Conservation (phyloP, 2,113 vertebrate species). For the Tachuris rubrigastra region DNA sequence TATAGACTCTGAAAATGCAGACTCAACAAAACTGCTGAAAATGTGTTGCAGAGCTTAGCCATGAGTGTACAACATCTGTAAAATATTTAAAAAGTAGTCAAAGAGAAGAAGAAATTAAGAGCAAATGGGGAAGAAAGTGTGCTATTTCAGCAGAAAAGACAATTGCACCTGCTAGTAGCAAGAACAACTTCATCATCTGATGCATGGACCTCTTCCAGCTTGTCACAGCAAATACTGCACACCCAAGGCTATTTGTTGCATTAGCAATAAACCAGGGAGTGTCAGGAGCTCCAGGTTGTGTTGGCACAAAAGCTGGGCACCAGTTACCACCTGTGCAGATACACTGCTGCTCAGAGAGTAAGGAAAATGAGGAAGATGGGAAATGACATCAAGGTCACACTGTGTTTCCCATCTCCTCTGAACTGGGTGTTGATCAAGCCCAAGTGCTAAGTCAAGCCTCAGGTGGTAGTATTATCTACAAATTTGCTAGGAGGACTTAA, state of each 20-base stretch:
- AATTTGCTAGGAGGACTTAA: not conserved
- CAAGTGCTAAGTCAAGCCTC: not conserved
- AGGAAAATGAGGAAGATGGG: not conserved
- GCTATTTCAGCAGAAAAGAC: slow-evolving; percentile 21
- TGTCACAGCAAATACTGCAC: slow-evolving; percentile 9
- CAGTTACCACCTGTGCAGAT: not conserved
- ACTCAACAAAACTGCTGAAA: not conserved
- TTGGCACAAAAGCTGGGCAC: not conserved
- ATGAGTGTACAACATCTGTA: not conserved
- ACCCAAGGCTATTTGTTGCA: slow-evolving; percentile 26
- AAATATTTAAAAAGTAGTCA: slow-evolving; percentile 22
- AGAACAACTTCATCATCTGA: slow-evolving; percentile 8
- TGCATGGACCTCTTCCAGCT: slow-evolving; percentile 4
- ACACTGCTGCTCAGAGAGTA: not conserved
- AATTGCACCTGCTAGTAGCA: slow-evolving; percentile 7
- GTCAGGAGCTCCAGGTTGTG: not conserved
- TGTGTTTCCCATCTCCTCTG: not conserved
- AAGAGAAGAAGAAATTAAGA: not conserved
- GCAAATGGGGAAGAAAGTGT: not conserved
- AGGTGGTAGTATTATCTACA: not conserved
- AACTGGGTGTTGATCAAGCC: not conserved
- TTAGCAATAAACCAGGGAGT: not conserved
- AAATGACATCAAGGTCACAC: accelerated
- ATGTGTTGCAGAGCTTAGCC: not conserved
- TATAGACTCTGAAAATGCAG: not conserved